Conservation (phyloP, 2,888 invertebrate genomes). For the Gastrophysa polygoni region DNA sequence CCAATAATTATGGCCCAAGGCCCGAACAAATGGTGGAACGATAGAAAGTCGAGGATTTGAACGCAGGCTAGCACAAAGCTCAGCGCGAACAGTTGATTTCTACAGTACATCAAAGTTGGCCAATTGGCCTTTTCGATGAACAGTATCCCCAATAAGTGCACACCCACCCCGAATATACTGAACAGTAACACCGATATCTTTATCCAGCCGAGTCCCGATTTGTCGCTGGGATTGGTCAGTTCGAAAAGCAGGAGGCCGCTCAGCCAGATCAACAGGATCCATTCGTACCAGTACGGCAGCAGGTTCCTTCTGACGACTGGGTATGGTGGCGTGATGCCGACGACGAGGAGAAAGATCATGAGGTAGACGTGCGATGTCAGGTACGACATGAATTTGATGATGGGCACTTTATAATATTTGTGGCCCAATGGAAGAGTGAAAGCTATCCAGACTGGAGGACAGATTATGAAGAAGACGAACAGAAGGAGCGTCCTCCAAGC, state of each 20-base stretch:
- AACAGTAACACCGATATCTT: conserved; percentile 85
- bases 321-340: conserved; percentile 87
- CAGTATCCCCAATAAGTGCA: conserved; percentile 83
- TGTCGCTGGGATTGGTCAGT: conserved; percentile 96
- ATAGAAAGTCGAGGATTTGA: conserved; percentile 95
- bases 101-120: conserved; percentile 89
- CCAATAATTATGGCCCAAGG: conserved; percentile 99
- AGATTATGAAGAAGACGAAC: conserved; percentile 89
- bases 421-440: conserved; percentile 95
- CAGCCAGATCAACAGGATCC: conserved; percentile 92
- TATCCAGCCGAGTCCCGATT: conserved; percentile 95
- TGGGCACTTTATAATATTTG: conserved; percentile 97
- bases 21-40: conserved; percentile 98
- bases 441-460: conserved; percentile 95
- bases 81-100: conserved; percentile 96
- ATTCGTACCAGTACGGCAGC: conserved; percentile 94
- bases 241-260: conserved; percentile 95
- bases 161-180: conserved; percentile 88
- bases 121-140: conserved; percentile 72
- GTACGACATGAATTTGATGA: conserved; percentile 99
- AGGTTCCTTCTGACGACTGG: conserved; percentile 79
- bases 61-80: conserved; percentile 96
- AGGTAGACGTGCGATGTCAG: conserved; percentile 98
- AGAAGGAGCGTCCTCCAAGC: conserved; percentile 93
- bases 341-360: conserved; percentile 89